These are phyloP conservation scores for Sarcophaga carnaria DNA, from an alignment of 2,888 invertebrate genomes.

Conservation along the genomic window DNA sequence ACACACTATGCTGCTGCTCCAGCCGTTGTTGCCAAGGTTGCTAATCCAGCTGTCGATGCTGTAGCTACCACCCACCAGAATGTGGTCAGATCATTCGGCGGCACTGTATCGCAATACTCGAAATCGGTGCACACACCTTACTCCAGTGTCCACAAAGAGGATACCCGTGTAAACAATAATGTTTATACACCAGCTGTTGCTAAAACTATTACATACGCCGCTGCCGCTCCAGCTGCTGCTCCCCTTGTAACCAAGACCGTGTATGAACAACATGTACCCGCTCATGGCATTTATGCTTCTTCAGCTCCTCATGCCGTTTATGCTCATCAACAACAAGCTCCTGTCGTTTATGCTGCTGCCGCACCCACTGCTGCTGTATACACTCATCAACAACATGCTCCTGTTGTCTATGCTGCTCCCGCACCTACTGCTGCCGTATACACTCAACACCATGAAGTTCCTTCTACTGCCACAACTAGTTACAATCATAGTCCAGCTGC, in stretches of 20 bases:
- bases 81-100: constrained; percentile 83
- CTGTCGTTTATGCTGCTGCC: constrained; percentile 52
- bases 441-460: constrained; percentile 72
- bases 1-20: constrained; percentile 75
- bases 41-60: constrained; percentile 79
- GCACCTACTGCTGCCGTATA: constrained; percentile 72
- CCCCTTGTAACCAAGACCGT: constrained; percentile 68
- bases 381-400: constrained; percentile 70
- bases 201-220: constrained; percentile 71
- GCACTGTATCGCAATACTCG: constrained; percentile 84
- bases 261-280: constrained; percentile 60
- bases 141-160: constrained; percentile 84
- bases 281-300: constrained; percentile 16
- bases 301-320: constrained; percentile 75
- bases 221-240: constrained; percentile 73
- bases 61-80: constrained; percentile 83
- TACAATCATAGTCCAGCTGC: constrained; percentile 74
- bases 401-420: constrained; percentile 54
- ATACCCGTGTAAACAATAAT: constrained; percentile 84
- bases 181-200: constrained; percentile 78
- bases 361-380: constrained; percentile 72
- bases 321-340: constrained; percentile 55
- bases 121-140: constrained; percentile 85
- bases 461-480: constrained; percentile 65
- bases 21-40: constrained; percentile 68